phyloP scores from a whole-genome alignment of 2,113 vertebrate genomes.

The Zeus faber region DNA sequence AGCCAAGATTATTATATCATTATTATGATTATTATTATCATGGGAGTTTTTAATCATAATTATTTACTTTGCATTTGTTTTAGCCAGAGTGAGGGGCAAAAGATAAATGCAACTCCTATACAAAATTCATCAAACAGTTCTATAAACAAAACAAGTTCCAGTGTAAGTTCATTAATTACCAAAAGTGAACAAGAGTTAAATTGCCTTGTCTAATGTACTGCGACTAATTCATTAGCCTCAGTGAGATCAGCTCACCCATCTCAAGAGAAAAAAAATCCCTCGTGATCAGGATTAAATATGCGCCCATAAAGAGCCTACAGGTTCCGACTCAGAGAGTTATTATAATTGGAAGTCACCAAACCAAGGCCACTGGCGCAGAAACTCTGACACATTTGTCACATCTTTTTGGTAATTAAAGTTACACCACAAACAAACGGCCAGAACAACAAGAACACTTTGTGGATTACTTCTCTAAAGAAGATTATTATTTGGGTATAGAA shows the following conservation, averaged over 20 bases:
- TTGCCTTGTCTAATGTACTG: conserved; percentile 32
- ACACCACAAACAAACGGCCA: neutral
- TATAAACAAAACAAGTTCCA: conserved; percentile 17
- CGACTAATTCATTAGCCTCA: conserved; percentile 42
- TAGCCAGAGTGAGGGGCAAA: conserved; percentile 3
- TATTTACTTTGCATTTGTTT: neutral
- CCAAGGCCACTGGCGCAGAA: neutral
- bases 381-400: conserved; percentile 11
- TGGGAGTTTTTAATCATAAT: neutral
- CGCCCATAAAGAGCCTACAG: neutral
- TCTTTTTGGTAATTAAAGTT: conserved; percentile 10
- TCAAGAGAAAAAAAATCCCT: conserved; percentile 15
- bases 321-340: conserved; percentile 17
- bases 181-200: conserved; percentile 22
- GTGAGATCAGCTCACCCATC: conserved; percentile 21
- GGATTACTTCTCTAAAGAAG: too few relatives aligned
- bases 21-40: too few relatives aligned
- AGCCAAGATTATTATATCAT: too few relatives aligned
- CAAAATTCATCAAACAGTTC: conserved; percentile 21
- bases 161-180: conserved; percentile 30
- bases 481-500: too few relatives aligned
- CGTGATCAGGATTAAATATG: conserved; percentile 11
- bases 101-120: neutral
- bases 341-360: conserved; percentile 38
- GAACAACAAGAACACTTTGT: neutral